phyloP scores from a whole-genome alignment of 2,888 invertebrate genomes.

The Oscheius sp. region DNA sequence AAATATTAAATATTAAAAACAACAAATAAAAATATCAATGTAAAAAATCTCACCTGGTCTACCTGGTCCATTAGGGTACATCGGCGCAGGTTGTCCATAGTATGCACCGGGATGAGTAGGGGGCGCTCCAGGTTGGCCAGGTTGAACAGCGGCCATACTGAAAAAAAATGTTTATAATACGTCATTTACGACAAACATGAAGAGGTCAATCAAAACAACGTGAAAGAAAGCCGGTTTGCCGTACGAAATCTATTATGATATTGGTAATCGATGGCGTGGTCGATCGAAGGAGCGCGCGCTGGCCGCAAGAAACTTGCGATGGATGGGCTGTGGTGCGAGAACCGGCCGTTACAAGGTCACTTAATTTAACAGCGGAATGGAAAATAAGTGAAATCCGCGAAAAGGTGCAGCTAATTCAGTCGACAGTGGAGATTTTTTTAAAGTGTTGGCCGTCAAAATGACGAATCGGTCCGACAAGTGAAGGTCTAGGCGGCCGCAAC shows the following conservation, averaged over 20 bases:
- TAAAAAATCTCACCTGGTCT: constrained; percentile 24
- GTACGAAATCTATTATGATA: constrained; percentile 9
- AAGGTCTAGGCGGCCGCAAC: neutral
- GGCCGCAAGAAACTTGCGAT: constrained; percentile 24
- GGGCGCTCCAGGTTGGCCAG: constrained; percentile 29
- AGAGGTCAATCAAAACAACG: constrained; percentile 11
- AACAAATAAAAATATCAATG: neutral
- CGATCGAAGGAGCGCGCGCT: constrained; percentile 9
- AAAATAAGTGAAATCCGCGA: neutral
- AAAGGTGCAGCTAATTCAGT: neutral
- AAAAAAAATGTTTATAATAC: constrained; percentile 10
- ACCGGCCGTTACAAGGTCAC: constrained; percentile 30
- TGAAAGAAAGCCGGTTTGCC: constrained; percentile 20
- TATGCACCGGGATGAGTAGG: constrained; percentile 26
- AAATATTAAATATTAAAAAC: neutral
- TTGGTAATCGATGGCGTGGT: constrained; percentile 14
- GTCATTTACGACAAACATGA: neutral
- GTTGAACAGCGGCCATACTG: constrained; percentile 35
- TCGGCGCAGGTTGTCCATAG: constrained; percentile 43
- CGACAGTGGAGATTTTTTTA: too few species aligned
- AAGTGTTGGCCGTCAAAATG: too few species aligned
- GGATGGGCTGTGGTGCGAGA: constrained; percentile 15
- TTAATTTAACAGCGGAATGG: neutral
- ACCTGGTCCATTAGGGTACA: constrained; percentile 35
- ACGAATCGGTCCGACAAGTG: neutral